Evolutionary conservation across 2,797 vertebrate genomes (phyloP), one percentile per base, ranked within the genome.

Genomic region (Bothrops alternatus): DNA sequence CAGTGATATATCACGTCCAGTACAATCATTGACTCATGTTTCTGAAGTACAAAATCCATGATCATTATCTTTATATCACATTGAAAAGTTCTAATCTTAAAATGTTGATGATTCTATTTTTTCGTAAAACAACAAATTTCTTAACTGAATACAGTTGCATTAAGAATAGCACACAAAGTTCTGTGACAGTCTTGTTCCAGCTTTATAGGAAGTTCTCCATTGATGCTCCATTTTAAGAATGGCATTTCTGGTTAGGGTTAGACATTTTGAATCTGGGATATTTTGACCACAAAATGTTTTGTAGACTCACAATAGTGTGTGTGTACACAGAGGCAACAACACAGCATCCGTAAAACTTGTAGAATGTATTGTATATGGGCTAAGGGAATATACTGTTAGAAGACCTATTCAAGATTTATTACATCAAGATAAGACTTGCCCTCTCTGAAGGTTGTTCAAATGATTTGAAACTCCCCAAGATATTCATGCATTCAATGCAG

Each of bases 1-100:
- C 90, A 90, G 37, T 65, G 92, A 94, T 95, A 65, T 26, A 89
- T 92, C 53, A 88, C 91, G 13, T 93, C n/a, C 60, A 57, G 53
- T 91, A 60, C 7, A 56, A 12, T 42, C 73, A 92, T 85, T 86
- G 85, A 91, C 78, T 57, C 28, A 50, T 56, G 20, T 89, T 89
- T 56, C 50, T 28, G 47, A 28, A 69, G 37, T 58, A 61, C 78
- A 73, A 90, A 86, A 91, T 82, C 57, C 60, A 32, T 94, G 61
- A 92, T 91, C 63, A 50, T 37, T 91, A 89, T 92, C 53, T 93
- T 32, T 65, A 63, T 61, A 50, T 73, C 50, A 89, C 20, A 91
- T 56, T 91, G n/a, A 89, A 86, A 73, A 78, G 13, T 63, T 89
- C 58, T 10, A 85, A 73, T 55, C 18, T 92, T 16, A 57, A 82